These are phyloP conservation scores for Scomberomorus guttatus DNA, from an alignment of 2,797 vertebrate species.

Conservation along the genomic window DNA sequence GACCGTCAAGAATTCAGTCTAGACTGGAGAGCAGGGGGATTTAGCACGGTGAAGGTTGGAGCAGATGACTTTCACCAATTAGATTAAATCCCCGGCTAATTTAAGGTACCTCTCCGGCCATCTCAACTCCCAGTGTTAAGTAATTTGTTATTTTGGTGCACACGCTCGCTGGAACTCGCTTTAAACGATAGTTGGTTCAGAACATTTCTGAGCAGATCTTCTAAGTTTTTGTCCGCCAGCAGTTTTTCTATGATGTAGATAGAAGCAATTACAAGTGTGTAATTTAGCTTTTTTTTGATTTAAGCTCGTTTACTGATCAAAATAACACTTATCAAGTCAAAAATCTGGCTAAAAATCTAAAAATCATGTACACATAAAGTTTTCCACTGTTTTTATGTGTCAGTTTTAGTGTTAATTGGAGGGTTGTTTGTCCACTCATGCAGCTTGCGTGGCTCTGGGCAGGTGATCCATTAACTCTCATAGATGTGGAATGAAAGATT, in stretches of 20 bases:
- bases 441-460: slow-evolving; percentile 19
- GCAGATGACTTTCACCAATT: slow-evolving; percentile 86
- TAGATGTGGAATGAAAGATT: slow-evolving; percentile 13
- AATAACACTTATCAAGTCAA: no score
- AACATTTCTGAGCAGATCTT: background rate
- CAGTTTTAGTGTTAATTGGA: slow-evolving; percentile 14
- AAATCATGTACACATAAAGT: background rate
- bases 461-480: slow-evolving; percentile 32
- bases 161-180: slow-evolving; percentile 21
- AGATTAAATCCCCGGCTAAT: slow-evolving; percentile 85
- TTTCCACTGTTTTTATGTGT: background rate
- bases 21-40: slow-evolving; percentile 79
- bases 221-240: no score
- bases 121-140: slow-evolving; percentile 57
- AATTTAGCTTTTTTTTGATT: background rate
- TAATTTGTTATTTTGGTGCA: slow-evolving; percentile 71
- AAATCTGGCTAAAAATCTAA: no score
- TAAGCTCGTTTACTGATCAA: background rate
- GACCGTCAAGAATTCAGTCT: slow-evolving; percentile 82
- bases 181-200: background rate
- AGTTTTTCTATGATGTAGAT: background rate
- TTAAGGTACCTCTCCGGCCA: slow-evolving; percentile 75
- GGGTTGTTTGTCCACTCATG: slow-evolving; percentile 12
- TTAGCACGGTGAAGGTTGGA: slow-evolving; percentile 74
- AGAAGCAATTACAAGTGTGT: background rate